Conservation (phyloP, 2,113 vertebrate species). For the Mustelus asterias region DNA sequence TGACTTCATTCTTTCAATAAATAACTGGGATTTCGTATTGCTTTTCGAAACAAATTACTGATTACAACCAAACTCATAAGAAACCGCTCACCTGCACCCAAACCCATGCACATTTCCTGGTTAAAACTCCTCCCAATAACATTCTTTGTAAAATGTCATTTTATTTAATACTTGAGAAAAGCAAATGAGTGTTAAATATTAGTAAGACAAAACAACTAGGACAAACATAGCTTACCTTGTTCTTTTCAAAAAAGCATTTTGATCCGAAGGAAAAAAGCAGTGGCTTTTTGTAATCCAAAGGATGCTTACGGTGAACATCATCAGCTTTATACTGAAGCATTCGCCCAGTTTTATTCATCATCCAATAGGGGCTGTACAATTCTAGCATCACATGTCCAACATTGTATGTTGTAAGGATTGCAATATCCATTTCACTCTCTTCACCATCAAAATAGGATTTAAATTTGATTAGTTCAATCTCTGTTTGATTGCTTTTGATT, state of each 20-base stretch:
- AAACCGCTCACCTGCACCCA: not conserved
- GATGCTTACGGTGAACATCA: slow-evolving; percentile 91
- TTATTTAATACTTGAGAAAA: not conserved
- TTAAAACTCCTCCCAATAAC: not conserved
- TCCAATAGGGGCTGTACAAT: slow-evolving; percentile 92
- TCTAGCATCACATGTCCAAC: slow-evolving; percentile 71
- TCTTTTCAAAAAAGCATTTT: slow-evolving; percentile 83
- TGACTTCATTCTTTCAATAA: no score
- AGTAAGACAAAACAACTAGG: not conserved
- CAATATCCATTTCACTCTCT: slow-evolving; percentile 79
- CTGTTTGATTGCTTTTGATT: slow-evolving; percentile 66
- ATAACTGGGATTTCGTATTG: no score
- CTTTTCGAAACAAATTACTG: no score
- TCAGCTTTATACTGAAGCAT: slow-evolving; percentile 95
- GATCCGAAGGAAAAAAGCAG: slow-evolving; percentile 95
- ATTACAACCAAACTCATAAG: no score
- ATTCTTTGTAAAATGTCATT: not conserved
- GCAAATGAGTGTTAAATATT: not conserved
- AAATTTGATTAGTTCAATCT: slow-evolving; percentile 87
- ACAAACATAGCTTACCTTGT: slow-evolving; percentile 68
- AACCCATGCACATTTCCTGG: not conserved
- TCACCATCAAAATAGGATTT: slow-evolving; percentile 61
- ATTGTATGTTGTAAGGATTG: slow-evolving; percentile 74
- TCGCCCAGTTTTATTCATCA: slow-evolving; percentile 88
- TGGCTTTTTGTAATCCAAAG: slow-evolving; percentile 80